Percentiles rank a stretch among this genome's conserved stretches.
Evolutionary conservation across 2,888 invertebrate species (phyloP).

Genomic region (Patella caerulea): DNA sequence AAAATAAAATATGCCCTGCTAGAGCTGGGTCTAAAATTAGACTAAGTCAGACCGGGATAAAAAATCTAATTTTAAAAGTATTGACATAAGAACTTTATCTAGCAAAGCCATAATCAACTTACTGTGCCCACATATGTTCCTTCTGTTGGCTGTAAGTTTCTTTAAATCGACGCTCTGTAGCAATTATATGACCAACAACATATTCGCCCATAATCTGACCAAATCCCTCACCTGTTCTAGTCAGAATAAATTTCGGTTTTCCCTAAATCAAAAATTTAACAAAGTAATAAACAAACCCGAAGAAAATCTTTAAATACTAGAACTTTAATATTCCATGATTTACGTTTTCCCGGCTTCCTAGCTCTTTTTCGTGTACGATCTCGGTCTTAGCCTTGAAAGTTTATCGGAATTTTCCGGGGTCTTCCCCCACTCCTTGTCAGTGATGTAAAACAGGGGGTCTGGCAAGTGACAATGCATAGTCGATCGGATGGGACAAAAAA

Average conservation of each 20-base stretch:
- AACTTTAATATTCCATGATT: not conserved
- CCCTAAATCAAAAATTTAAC: conserved; percentile 21
- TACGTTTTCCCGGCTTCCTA: not conserved
- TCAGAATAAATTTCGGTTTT: conserved; percentile 43
- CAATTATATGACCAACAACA: conserved; percentile 56
- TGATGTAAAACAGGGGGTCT: no score
- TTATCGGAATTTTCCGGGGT: no score
- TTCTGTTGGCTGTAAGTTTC: conserved; percentile 39
- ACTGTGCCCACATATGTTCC: conserved; percentile 42
- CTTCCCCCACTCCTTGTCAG: no score
- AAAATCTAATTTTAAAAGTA: no score
- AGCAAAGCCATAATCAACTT: not conserved
- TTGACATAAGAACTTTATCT: not conserved
- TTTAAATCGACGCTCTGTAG: conserved; percentile 46
- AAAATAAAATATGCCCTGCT: no score
- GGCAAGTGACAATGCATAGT: no score
- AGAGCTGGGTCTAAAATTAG: no score
- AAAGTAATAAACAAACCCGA: not conserved
- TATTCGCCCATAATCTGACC: conserved; percentile 55
- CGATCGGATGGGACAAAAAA: no score
- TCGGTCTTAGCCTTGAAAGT: no score
- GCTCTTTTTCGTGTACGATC: no score
- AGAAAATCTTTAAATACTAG: not conserved
- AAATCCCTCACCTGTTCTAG: conserved; percentile 43
- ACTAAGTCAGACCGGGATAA: no score